Conservation (phyloP, 2,888 invertebrate genomes). For the Cremastinae sp. region DNA sequence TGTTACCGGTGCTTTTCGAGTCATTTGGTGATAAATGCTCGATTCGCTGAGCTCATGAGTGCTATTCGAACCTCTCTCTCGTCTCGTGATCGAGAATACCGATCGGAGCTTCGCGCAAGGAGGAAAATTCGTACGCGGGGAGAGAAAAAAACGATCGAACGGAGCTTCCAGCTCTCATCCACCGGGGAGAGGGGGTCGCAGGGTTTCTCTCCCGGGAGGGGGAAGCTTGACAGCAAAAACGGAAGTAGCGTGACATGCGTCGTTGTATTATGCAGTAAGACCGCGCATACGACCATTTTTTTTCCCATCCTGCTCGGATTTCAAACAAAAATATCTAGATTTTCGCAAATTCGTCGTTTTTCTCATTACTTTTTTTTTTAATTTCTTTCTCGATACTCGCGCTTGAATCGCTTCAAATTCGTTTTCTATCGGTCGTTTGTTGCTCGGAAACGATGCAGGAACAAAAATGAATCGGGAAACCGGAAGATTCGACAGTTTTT, state of each 20-base stretch:
- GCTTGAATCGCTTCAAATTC: no score
- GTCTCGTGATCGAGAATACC: background rate
- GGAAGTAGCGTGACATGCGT: slow-evolving; percentile 51
- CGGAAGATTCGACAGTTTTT: no score
- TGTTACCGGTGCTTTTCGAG: background rate
- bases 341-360: no score
- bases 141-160: no score
- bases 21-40: background rate
- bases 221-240: slow-evolving; percentile 35
- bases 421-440: no score
- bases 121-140: no score
- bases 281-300: slow-evolving; percentile 5
- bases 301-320: background rate
- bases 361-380: no score
- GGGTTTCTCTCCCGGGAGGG: background rate
- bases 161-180: no score
- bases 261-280: slow-evolving; percentile 46
- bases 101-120: background rate
- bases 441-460: no score
- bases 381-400: no score
- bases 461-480: no score
- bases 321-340: background rate
- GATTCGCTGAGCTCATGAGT: background rate
- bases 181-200: background rate
- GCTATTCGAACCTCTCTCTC: no score